A percentile compares a stretch with the other conserved stretches of the same genome.
These are phyloP conservation scores for Dinoponera quadriceps DNA, from an alignment of 1,140 invertebrate species.

Conservation along the genomic window DNA sequence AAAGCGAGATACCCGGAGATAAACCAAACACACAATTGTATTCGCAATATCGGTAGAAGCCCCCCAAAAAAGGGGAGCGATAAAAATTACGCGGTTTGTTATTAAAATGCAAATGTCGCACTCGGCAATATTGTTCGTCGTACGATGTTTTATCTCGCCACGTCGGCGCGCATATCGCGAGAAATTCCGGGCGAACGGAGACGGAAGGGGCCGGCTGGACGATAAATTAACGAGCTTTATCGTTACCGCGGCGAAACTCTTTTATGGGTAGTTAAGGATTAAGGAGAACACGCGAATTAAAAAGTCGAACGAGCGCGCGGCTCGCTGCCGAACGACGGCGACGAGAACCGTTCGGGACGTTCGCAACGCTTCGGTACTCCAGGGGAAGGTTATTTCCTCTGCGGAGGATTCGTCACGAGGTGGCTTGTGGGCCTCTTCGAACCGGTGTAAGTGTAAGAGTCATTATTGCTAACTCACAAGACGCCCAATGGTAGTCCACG, in stretches of 20 bases:
- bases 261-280: conserved; percentile 8
- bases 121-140: background rate
- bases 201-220: background rate
- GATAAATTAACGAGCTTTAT: conserved; percentile 11
- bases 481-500: too few species aligned
- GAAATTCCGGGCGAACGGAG: background rate
- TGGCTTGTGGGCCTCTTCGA: background rate
- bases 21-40: conserved; percentile 12
- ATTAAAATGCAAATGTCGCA: background rate
- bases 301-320: background rate
- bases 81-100: too few species aligned
- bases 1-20: background rate
- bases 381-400: background rate
- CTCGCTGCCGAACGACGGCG: too few species aligned
- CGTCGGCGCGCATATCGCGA: background rate
- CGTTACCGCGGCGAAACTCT: background rate
- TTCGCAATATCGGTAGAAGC: too few species aligned
- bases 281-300: background rate
- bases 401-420: background rate
- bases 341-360: background rate
- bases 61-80: too few species aligned
- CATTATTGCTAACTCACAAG: background rate
- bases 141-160: background rate
- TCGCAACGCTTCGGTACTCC: too few species aligned
- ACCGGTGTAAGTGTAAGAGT: background rate